Conservation (phyloP, 2,113 vertebrate species). For the Triplophysa siluroides region DNA sequence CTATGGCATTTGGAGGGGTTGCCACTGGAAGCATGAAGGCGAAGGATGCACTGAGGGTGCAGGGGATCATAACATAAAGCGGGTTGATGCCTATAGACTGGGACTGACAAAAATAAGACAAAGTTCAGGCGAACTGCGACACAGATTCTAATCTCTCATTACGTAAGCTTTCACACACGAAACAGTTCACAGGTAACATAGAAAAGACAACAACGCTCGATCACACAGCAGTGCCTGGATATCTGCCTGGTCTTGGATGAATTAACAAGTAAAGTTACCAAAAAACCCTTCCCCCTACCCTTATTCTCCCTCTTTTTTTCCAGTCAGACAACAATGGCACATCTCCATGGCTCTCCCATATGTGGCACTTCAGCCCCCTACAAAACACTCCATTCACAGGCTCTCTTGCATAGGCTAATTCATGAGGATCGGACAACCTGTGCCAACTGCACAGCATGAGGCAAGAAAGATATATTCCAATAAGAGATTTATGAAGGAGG, state of each 20-base stretch:
- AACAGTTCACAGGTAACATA: background rate
- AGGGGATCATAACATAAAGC: conserved; percentile 92
- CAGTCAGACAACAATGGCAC: conserved; percentile 11
- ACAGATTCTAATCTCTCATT: no score
- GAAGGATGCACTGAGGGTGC: conserved; percentile 89
- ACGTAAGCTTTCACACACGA: no score
- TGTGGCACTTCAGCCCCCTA: conserved; percentile 43
- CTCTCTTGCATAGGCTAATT: conserved; percentile 35
- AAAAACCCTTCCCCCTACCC: background rate
- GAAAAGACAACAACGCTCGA: background rate
- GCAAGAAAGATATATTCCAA: conserved; percentile 22
- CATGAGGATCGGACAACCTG: conserved; percentile 33
- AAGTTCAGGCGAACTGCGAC: background rate
- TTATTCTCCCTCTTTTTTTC: conserved; percentile 33
- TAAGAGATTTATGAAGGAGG: conserved; percentile 9
- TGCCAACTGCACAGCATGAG: conserved; percentile 46
- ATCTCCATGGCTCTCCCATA: conserved; percentile 41
- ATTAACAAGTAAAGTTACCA: conserved; percentile 2
- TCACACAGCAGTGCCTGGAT: background rate
- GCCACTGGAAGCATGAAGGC: conserved; percentile 97
- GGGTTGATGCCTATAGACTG: conserved; percentile 85
- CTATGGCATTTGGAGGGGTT: conserved; percentile 92
- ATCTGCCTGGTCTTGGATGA: conserved; percentile 3
- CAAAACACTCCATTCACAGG: conserved; percentile 49
- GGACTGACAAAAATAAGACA: conserved; percentile 70